Conservation (phyloP, 2,888 invertebrate species). For the Mythimna impura region DNA sequence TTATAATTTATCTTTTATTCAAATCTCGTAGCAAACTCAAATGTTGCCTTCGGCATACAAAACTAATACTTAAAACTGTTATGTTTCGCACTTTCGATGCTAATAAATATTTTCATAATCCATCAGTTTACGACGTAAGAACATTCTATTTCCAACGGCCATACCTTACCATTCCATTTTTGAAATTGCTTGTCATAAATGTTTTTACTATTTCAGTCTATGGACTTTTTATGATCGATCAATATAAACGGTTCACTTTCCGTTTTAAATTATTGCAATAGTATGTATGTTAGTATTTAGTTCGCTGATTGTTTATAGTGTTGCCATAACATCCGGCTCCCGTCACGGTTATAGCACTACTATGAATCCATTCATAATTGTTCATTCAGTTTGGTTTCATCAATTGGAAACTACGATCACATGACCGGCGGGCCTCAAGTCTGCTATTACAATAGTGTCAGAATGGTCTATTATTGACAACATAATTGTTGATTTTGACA, state of each 20-base stretch:
- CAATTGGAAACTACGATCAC: slow-evolving; percentile 5
- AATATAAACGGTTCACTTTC: slow-evolving; percentile 39
- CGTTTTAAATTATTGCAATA: slow-evolving; percentile 50
- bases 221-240: slow-evolving; percentile 37
- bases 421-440: neutral
- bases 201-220: slow-evolving; percentile 20
- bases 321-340: slow-evolving; percentile 47
- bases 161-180: neutral
- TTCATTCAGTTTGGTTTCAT: slow-evolving; percentile 35
- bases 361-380: slow-evolving; percentile 59
- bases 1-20: neutral
- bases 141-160: neutral
- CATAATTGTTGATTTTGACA: no score
- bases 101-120: slow-evolving; percentile 6
- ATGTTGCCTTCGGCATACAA: neutral
- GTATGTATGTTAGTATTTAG: slow-evolving; percentile 27
- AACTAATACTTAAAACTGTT: slow-evolving; percentile 4
- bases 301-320: slow-evolving; percentile 43
- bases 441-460: no score
- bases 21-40: neutral
- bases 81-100: slow-evolving; percentile 12
- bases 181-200: slow-evolving; percentile 15
- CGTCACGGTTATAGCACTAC: slow-evolving; percentile 49
- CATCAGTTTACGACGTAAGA: neutral
- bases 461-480: no score